Evolutionary conservation across 2,113 vertebrate species (phyloP).

Genomic region (Pithys albifrons): DNA sequence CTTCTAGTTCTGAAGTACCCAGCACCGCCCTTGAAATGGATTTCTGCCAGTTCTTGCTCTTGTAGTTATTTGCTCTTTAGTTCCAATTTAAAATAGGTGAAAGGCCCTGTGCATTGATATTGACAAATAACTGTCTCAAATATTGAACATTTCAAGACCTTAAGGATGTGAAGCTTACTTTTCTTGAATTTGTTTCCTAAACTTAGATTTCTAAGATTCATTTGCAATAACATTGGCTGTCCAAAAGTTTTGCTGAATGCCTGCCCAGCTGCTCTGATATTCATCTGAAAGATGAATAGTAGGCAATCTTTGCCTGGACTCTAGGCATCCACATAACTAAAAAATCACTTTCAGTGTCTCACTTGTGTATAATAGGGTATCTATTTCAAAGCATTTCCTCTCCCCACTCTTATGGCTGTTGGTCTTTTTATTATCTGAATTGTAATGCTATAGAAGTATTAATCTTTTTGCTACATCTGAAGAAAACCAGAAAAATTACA

Average conservation of each 20-base stretch:
- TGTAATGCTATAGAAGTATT: not conserved
- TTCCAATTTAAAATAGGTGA: not conserved
- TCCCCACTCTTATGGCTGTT: not conserved
- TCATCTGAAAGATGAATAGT: not conserved
- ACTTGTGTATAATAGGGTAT: not conserved
- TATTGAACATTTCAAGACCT: not conserved
- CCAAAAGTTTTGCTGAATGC: not conserved
- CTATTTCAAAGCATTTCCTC: not conserved
- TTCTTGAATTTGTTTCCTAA: not conserved
- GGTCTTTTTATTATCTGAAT: conserved; percentile 2
- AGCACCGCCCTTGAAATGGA: not conserved
- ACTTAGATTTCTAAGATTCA: not conserved
- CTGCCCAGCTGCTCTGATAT: not conserved
- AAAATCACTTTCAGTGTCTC: not conserved
- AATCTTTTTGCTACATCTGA: not conserved
- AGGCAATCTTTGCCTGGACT: not conserved
- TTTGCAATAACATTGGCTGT: not conserved
- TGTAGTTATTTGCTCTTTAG: not conserved
- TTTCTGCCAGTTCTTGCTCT: not conserved
- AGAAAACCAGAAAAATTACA: not conserved
- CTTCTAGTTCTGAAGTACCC: not conserved
- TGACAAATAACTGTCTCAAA: not conserved
- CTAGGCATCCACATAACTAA: not conserved
- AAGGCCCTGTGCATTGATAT: not conserved
- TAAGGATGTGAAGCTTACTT: not conserved